Percentiles rank a stretch among this genome's conserved stretches.
Evolutionary conservation across 2,888 invertebrate genomes (phyloP).

Genomic region (Labia minor): DNA sequence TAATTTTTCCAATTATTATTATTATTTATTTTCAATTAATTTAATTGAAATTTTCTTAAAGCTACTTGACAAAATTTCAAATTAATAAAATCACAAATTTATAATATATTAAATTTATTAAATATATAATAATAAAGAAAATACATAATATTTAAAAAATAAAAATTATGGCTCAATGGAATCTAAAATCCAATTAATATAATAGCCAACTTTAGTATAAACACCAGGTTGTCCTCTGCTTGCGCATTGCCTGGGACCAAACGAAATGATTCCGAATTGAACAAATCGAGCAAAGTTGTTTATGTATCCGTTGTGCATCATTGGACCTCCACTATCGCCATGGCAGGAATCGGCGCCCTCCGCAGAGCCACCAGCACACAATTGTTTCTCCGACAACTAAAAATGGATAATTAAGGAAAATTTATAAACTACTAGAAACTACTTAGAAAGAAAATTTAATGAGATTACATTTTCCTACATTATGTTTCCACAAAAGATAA

Average conservation of each 20-base stretch:
- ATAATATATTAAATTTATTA: too few relatives aligned
- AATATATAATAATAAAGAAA: too few relatives aligned
- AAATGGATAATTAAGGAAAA: conserved; percentile 21
- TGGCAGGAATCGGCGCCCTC: conserved; percentile 47
- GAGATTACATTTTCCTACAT: too few relatives aligned
- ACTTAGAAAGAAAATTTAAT: too few relatives aligned
- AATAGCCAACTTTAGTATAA: conserved; percentile 37
- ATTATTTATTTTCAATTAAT: too few relatives aligned
- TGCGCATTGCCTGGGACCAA: conserved; percentile 36
- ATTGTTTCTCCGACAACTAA: conserved; percentile 32
- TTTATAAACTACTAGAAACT: too few relatives aligned
- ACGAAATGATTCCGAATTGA: conserved; percentile 32
- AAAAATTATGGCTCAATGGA: conserved; percentile 26
- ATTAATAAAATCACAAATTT: too few relatives aligned
- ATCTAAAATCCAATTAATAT: conserved; percentile 36
- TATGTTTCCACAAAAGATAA: too few relatives aligned
- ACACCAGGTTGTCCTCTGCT: conserved; percentile 36
- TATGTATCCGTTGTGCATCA: conserved; percentile 33
- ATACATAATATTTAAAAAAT: background rate
- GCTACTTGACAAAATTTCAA: too few relatives aligned
- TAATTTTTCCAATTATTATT: too few relatives aligned
- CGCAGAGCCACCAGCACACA: conserved; percentile 41
- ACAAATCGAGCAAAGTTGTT: conserved; percentile 27
- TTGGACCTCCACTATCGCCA: conserved; percentile 54
- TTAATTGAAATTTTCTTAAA: too few relatives aligned